Conservation (phyloP, 1,140 invertebrate species). For the Lepidostoma basale region DNA sequence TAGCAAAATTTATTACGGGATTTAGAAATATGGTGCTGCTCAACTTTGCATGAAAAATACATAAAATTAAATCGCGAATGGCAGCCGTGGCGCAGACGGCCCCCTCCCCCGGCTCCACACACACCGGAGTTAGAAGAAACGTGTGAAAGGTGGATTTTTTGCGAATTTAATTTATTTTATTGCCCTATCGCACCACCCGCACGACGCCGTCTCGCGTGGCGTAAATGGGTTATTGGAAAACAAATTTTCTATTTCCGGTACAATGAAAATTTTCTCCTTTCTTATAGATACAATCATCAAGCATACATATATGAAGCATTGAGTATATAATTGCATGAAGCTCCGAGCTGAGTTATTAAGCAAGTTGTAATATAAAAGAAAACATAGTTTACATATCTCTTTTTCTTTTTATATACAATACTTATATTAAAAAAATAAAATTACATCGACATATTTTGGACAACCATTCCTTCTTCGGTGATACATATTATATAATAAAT, state of each 20-base stretch:
- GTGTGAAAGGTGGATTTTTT: constrained; percentile 36
- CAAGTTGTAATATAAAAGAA: too few species aligned
- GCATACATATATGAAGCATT: too few species aligned
- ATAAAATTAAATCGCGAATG: constrained; percentile 45
- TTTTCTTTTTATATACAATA: too few species aligned
- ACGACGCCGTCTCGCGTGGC: neutral
- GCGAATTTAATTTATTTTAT: constrained; percentile 40
- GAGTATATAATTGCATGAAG: too few species aligned
- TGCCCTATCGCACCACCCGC: neutral
- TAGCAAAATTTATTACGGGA: constrained; percentile 45
- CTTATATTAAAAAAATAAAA: too few species aligned
- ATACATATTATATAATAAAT: too few species aligned
- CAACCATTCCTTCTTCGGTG: too few species aligned
- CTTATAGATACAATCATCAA: too few species aligned
- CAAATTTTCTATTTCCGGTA: neutral
- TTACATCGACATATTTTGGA: too few species aligned
- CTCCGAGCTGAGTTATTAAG: too few species aligned
- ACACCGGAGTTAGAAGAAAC: neutral
- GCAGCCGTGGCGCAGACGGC: constrained; percentile 23
- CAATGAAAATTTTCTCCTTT: neutral
- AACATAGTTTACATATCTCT: too few species aligned
- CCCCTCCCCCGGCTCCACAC: too few species aligned
- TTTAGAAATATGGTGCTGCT: constrained; percentile 44
- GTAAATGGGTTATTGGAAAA: constrained; percentile 3
- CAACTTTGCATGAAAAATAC: constrained; percentile 47